Evolutionary conservation across 2,888 invertebrate genomes (phyloP), one percentile per base, ranked within the genome.

Genomic region (Cryptops parisi): DNA sequence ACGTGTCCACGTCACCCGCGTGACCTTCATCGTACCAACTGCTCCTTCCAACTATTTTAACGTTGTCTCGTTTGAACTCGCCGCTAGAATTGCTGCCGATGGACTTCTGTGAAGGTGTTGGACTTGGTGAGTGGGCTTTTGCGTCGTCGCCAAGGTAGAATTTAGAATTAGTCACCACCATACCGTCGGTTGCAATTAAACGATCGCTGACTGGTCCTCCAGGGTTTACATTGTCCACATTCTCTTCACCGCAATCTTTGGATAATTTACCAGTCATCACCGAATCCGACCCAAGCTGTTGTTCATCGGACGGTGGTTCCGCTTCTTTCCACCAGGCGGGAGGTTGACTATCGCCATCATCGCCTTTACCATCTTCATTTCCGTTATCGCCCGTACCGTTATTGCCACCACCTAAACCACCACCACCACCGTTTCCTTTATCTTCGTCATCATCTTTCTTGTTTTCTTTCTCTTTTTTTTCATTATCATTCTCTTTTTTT

Each of bases 1-100:
- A 53, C 2, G 53, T 53, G 19, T 53, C 53, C 6, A 54, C 38
- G 33, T 54, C 54, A 17, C 51, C 54, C 6, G 50, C 43, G 19
- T 54, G 33, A 69, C 67, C 51, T 69, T 62, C 58, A 69, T 71
- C 62, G 69, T 70, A 54, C 64, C 64, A 59, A 70, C 57, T 58
- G 22, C 24, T 51, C 25, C 19, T 21, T 6, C 43, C 17, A n/a
- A n/a, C n/a, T n/a, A n/a, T n/a, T n/a, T n/a, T n/a, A n/a, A n/a
- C n/a, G 6, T 6, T 19, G 6, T 41, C 17, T 2, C 49, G 4
- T 2, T 41, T 24, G 22, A 19, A 1, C 17, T 43, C 26, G 22
- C 24, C 25, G 24, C 51, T 43, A 17, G 26, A 41, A 19, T 15
- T 2, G 22, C 38, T 39, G 22, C 15, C 9, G 5, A 17, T 15